Evolutionary conservation across 1,140 invertebrate species (phyloP).

Genomic region (Ylistrum balloti): DNA sequence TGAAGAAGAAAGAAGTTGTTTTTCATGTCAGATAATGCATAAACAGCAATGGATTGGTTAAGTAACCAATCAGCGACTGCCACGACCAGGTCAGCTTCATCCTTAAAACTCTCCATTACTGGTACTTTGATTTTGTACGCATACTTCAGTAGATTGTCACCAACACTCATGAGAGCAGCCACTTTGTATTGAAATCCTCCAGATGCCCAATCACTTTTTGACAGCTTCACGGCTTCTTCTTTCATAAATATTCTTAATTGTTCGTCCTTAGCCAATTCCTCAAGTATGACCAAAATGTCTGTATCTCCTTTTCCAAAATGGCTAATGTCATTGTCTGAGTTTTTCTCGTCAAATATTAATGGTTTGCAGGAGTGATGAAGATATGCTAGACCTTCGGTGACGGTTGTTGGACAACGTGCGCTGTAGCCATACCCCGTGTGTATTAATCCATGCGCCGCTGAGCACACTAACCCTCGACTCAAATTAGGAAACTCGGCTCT

Average conservation of each 20-base stretch:
- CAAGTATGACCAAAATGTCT: neutral
- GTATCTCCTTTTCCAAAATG: neutral
- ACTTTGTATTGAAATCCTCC: neutral
- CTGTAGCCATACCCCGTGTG: neutral
- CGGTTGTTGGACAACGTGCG: neutral
- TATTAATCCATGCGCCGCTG: neutral
- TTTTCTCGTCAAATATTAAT: neutral
- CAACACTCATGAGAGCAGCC: neutral
- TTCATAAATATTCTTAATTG: neutral
- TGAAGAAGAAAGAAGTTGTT: slow-evolving; percentile 6
- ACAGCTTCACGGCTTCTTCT: neutral
- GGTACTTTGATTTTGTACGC: neutral
- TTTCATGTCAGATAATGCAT: neutral
- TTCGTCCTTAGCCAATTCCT: neutral
- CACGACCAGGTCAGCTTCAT: neutral
- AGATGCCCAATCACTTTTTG: neutral
- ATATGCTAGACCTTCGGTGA: neutral
- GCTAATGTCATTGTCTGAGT: neutral
- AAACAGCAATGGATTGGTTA: neutral
- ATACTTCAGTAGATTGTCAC: neutral
- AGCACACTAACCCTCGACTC: slow-evolving; percentile 9
- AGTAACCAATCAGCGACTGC: neutral
- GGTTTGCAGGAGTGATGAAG: neutral
- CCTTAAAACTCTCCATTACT: neutral
- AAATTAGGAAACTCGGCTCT: neutral